Evolutionary conservation across 2,888 invertebrate genomes (phyloP), one percentile per base, ranked within the genome.

Genomic region (Lasiommata megera): DNA sequence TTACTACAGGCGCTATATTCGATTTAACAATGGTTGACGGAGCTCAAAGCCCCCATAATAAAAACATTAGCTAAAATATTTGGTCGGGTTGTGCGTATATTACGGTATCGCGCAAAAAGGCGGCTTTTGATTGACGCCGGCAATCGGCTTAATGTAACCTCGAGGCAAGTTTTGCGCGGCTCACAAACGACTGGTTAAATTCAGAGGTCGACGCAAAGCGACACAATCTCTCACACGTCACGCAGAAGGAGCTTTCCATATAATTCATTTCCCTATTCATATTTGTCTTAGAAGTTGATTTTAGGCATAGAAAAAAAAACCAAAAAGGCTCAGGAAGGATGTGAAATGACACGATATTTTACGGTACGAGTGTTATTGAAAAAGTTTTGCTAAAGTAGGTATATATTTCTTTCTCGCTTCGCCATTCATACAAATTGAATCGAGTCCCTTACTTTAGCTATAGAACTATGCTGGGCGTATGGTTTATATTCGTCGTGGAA

Each of bases 71-170:
- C 68, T 65, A 67, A 76, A 79, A 72, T 79, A 73, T 67, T 72
- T 74, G 70, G 73, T 67, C 66, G 71, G 69, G 71, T 58, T 65
- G 58, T 70, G 70, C 72, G 70, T 77, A 74, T 77, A 77, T 78
- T 77, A 76, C 70, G 70, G 73, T 79, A 79, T 84, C 75, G 79
- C 72, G 69, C 72, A 84, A 87, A 88, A 88, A 86, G 82, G 82
- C 80, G 76, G 77, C 81, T 80, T 88, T 87, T 89, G 89, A 89
- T 88, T 88, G 89, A 89, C 85, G 88, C 83, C 67, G 71, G 88
- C 88, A 89, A 89, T 90, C 86, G 85, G 81, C 88, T 86, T 89
- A 88, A 89, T 90, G 89, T 88, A 86, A 85, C 88, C 87, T 85
- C 82, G 78, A 81, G 82, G 86, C 84, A 88, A 88, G 85, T 89